Conservation (phyloP, 2,797 vertebrate genomes). For the Austrolebias charrua region DNA sequence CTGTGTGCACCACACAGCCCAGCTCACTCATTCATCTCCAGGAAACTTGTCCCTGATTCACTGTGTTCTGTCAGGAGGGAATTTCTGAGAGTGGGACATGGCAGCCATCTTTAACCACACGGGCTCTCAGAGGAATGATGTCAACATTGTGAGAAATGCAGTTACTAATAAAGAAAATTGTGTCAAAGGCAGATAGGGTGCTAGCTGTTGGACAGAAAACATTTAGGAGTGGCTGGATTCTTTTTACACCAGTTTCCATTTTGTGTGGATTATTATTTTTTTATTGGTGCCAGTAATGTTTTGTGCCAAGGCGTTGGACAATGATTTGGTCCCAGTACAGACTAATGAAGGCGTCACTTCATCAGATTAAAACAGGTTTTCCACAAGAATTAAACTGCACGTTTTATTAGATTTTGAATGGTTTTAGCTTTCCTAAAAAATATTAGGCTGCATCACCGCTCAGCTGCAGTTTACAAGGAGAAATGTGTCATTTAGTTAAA, state of each 20-base stretch:
- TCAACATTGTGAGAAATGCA: slow-evolving; percentile 38
- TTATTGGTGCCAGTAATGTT: slow-evolving; percentile 11
- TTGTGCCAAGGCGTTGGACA: slow-evolving; percentile 17
- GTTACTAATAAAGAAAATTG: slow-evolving; percentile 37
- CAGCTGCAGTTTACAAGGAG: not conserved
- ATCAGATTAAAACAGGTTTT: not conserved
- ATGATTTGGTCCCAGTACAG: slow-evolving; percentile 16
- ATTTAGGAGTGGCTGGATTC: slow-evolving; percentile 23
- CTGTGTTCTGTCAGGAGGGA: slow-evolving; percentile 22
- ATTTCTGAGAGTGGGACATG: slow-evolving; percentile 25
- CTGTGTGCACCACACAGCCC: slow-evolving; percentile 8
- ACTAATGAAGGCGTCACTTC: not conserved
- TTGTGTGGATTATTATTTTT: slow-evolving; percentile 10
- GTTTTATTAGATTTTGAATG: too few relatives aligned
- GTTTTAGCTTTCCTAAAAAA: too few relatives aligned
- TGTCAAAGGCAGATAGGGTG: slow-evolving; percentile 29
- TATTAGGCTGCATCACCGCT: too few relatives aligned
- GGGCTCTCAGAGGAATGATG: slow-evolving; percentile 38
- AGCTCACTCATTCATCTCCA: slow-evolving; percentile 15
- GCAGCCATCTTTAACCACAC: slow-evolving; percentile 29
- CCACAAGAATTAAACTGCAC: not conserved
- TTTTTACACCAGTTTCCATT: slow-evolving; percentile 35
- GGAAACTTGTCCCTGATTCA: slow-evolving; percentile 28
- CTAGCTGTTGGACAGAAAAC: slow-evolving; percentile 9
- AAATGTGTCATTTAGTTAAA: not conserved